Evolutionary conservation across 1,140 invertebrate species (phyloP), one percentile per base, ranked within the genome.

Genomic region (Penaeus indicus): DNA sequence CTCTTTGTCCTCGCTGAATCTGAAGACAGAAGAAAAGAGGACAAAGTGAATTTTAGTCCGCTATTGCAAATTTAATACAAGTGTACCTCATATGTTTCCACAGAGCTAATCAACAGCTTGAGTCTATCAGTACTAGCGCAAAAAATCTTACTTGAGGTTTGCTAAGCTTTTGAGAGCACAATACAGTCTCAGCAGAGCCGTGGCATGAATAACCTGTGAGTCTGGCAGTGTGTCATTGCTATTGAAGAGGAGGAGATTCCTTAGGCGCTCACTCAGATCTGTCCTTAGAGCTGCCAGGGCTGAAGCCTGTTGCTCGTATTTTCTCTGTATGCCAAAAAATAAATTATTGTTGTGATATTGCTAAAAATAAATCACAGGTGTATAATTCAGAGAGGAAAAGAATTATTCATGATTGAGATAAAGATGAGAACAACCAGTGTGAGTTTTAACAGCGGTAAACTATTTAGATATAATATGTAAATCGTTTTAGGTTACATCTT

Each of bases 151-250:
- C 95, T 98, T 98, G 1, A 98, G 96, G 18, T 96, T 96, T 7
- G 97, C 97, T 85, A 99, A 97, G 62, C 97, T 97, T 91, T 97
- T 95, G 0, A 99, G 93, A 19, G 98, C 97, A 94, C 97, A 98
- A 92, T 98, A 98, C 0, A 99, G 94, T 72, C 97, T 93, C 32
- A 98, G 92, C 32, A 98, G 92, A 5, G 97, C 95, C 47, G 96
- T 96, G 25, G 96, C 96, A 93, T 97, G 95, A 0, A 98, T 95
- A 3, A 97, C 96, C 91, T 95, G 94, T 83, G 94, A 94, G 88
- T 96, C 95, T 1, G 95, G 94, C 54, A 96, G 91, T 91, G 67
- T 94, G 92, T 90, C 85, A 54, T 88, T 88, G 42, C 82, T 88
- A 25, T 84, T 85, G 79, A 86, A 86, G 4, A 92, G 91, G 19